Percentiles rank a stretch among this genome's conserved stretches.
Evolutionary conservation across 2,113 vertebrate genomes (phyloP).

Genomic region (Phocoena sinus): DNA sequence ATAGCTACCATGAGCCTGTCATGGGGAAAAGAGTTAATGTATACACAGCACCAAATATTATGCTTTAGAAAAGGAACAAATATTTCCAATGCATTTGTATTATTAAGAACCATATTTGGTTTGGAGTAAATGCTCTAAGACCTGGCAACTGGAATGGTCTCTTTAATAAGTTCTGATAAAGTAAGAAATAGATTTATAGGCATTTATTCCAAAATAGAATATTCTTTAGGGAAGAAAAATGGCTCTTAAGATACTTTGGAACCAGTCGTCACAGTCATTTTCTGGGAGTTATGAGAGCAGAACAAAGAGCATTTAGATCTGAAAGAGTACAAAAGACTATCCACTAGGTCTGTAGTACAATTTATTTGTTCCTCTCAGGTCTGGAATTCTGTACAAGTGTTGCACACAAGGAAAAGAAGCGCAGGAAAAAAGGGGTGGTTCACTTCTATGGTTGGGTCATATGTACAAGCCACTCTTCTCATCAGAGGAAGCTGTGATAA

Average conservation of each 20-base stretch:
- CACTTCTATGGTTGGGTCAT: background rate
- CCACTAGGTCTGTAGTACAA: background rate
- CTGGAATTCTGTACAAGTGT: background rate
- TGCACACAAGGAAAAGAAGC: background rate
- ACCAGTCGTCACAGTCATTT: background rate
- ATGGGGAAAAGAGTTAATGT: background rate
- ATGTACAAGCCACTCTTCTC: background rate
- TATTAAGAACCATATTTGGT: background rate
- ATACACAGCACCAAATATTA: background rate
- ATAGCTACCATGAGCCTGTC: background rate
- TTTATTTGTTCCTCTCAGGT: background rate
- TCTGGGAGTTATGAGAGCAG: background rate
- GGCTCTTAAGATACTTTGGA: background rate
- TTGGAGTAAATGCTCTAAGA: background rate
- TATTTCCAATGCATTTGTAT: background rate
- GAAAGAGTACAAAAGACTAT: background rate
- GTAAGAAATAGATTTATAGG: background rate
- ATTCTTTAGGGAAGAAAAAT: background rate
- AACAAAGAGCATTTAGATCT: constrained; percentile 1
- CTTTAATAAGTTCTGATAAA: background rate
- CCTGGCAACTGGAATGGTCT: background rate
- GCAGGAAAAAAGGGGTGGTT: background rate
- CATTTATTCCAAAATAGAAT: background rate
- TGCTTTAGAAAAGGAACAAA: background rate
- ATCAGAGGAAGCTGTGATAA: background rate